Evolutionary conservation across 2,113 vertebrate species (phyloP).

Genomic region (Sceloporus tristichus): DNA sequence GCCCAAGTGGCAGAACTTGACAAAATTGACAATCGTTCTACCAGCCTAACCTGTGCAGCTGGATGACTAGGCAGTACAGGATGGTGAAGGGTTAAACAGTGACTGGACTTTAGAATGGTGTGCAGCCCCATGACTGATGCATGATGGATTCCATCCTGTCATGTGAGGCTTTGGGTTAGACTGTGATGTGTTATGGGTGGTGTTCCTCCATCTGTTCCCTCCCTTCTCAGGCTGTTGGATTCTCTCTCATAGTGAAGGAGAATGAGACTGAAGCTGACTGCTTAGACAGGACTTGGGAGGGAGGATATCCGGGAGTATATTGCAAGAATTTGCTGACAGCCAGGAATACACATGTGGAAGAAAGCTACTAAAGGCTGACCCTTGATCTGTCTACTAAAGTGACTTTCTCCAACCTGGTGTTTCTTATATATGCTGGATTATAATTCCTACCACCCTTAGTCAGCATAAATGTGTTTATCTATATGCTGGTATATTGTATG

Average conservation of each 20-base stretch:
- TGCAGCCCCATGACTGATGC: conserved; percentile 20
- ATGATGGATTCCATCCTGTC: conserved; percentile 34
- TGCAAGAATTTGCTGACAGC: not conserved
- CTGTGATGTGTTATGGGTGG: conserved; percentile 15
- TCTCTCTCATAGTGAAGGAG: not conserved
- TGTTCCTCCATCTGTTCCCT: conserved; percentile 6
- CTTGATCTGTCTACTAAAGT: too few relatives aligned
- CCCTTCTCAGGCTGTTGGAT: conserved; percentile 8
- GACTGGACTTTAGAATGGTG: not conserved
- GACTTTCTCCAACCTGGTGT: not conserved
- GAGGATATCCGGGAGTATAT: not conserved
- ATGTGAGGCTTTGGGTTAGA: conserved; percentile 12
- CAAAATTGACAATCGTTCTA: not conserved
- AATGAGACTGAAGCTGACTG: not conserved
- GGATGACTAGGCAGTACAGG: not conserved
- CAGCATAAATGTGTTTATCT: too few relatives aligned
- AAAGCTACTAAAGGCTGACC: not conserved
- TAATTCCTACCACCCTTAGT: too few relatives aligned
- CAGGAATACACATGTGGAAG: not conserved
- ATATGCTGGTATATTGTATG: too few relatives aligned
- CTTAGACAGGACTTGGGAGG: not conserved
- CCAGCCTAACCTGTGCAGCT: not conserved
- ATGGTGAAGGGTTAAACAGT: conserved; percentile 22
- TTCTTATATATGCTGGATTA: not conserved
- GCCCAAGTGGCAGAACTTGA: not conserved